Percentiles rank a stretch among this genome's conserved stretches.
phyloP scores from a whole-genome alignment of 2,888 invertebrate genomes.

The Diaperis boleti region DNA sequence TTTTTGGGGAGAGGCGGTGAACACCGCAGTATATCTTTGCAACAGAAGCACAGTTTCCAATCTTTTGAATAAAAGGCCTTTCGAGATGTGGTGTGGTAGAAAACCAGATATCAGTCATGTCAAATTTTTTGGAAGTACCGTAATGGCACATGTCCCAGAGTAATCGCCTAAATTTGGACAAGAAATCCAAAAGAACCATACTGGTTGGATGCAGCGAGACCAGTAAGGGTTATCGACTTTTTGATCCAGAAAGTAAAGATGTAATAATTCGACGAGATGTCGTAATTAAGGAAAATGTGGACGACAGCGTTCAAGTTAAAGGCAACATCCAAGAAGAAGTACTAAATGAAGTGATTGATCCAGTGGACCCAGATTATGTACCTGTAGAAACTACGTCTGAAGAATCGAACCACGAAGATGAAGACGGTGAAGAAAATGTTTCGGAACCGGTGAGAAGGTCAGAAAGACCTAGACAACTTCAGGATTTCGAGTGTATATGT shows the following conservation, averaged over 20 bases:
- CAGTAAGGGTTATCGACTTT: conserved; percentile 51
- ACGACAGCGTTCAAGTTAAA: neutral
- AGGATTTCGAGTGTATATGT: neutral
- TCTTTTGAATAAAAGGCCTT: conserved; percentile 51
- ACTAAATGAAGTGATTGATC: neutral
- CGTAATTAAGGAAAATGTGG: neutral
- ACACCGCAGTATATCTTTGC: conserved; percentile 49
- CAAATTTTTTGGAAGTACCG: conserved; percentile 54
- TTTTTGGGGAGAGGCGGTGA: conserved; percentile 54
- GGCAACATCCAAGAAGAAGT: neutral
- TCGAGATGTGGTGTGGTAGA: conserved; percentile 54
- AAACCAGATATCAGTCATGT: conserved; percentile 57
- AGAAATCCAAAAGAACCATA: conserved; percentile 51
- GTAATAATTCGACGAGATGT: conserved; percentile 47
- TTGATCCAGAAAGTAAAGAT: conserved; percentile 44
- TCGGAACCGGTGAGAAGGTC: neutral
- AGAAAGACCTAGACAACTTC: neutral
- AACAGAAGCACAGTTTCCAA: conserved; percentile 44
- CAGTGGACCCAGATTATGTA: no score
- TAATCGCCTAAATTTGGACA: no score
- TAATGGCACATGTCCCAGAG: conserved; percentile 55
- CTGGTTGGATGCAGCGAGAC: conserved; percentile 52
- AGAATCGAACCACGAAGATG: no score
- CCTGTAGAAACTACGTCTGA: no score
- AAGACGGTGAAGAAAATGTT: neutral